A percentile compares a stretch with the other conserved stretches of the same genome.
These are phyloP conservation scores for Rhysida immarginata DNA, from an alignment of 1,140 invertebrate genomes.

Conservation along the genomic window DNA sequence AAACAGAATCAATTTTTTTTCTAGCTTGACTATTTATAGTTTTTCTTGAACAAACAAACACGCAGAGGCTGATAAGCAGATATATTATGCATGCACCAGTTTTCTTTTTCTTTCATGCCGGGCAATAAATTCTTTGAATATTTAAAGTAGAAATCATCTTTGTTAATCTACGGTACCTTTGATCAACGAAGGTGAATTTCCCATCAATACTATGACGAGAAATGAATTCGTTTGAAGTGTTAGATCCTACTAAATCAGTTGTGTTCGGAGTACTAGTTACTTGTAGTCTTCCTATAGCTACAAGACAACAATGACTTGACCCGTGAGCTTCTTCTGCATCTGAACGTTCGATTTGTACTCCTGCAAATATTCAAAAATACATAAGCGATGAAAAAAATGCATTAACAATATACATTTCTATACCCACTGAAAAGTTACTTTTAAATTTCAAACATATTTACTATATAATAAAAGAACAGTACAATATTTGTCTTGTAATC, in stretches of 20 bases:
- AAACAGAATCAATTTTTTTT: too few relatives aligned
- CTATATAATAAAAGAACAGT: too few relatives aligned
- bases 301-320: slow-evolving; percentile 82
- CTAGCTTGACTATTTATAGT: too few relatives aligned
- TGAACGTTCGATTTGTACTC: slow-evolving; percentile 62
- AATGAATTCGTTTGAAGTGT: slow-evolving; percentile 80
- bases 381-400: not conserved
- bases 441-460: too few relatives aligned
- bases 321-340: slow-evolving; percentile 49
- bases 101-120: too few relatives aligned
- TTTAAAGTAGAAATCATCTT: too few relatives aligned
- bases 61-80: too few relatives aligned
- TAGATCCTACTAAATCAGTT: slow-evolving; percentile 67
- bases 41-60: too few relatives aligned
- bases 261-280: slow-evolving; percentile 91
- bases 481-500: too few relatives aligned
- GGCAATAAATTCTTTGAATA: too few relatives aligned
- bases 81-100: too few relatives aligned
- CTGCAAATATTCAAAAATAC: slow-evolving; percentile 26
- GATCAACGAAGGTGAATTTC: slow-evolving; percentile 97
- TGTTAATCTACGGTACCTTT: too few relatives aligned
- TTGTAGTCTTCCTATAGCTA: slow-evolving; percentile 91
- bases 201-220: slow-evolving; percentile 87
- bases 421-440: not conserved
- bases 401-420: slow-evolving; percentile 5